Conservation (phyloP, 2,113 vertebrate genomes). For the Crotalus helleri region DNA sequence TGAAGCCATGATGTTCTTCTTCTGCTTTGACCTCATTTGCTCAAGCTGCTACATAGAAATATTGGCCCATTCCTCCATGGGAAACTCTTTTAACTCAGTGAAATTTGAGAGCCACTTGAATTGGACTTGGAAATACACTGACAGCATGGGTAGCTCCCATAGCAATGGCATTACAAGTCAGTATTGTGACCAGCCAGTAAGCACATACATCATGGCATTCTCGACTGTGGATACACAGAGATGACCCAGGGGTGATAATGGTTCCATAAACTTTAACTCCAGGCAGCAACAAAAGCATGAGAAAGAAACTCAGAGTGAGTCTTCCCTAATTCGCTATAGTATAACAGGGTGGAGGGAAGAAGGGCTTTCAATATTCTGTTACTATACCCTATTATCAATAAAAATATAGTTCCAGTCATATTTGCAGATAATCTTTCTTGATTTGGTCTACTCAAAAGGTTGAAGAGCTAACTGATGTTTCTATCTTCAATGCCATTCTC, state of each 20-base stretch:
- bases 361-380: neutral
- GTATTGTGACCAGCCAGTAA: neutral
- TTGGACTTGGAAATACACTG: neutral
- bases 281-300: neutral
- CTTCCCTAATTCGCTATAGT: neutral
- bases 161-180: no score
- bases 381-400: neutral
- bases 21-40: no score
- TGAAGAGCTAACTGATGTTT: neutral
- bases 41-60: neutral
- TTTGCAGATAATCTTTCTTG: neutral
- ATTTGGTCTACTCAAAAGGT: neutral
- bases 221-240: neutral
- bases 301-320: neutral
- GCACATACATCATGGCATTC: neutral
- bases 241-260: neutral
- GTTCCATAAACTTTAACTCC: neutral
- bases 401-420: neutral
- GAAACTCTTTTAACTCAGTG: neutral
- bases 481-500: neutral
- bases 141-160: no score
- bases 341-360: neutral
- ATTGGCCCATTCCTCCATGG: neutral
- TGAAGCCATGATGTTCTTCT: no score
- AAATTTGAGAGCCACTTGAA: neutral